These are phyloP conservation scores for Acanthosepion pharaonis DNA, from an alignment of 2,888 invertebrate species.

Conservation along the genomic window DNA sequence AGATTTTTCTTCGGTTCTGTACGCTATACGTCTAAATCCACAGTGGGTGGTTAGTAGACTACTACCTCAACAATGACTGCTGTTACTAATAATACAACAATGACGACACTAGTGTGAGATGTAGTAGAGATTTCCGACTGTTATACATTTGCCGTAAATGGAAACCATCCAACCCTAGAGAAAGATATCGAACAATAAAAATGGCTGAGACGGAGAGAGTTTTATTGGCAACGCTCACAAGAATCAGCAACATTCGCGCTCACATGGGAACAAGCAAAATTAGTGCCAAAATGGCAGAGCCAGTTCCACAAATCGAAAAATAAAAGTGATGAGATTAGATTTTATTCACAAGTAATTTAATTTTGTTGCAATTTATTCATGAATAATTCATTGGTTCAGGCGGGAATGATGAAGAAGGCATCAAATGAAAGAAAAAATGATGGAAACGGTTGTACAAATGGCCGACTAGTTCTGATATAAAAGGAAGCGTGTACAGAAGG, in stretches of 20 bases:
- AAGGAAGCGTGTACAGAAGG: background rate
- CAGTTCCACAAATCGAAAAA: background rate
- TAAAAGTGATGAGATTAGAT: slow-evolving; percentile 9
- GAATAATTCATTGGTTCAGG: background rate
- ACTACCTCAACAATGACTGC: too few relatives aligned
- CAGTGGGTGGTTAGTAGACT: too few relatives aligned
- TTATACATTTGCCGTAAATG: background rate
- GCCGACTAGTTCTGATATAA: background rate
- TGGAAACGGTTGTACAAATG: background rate
- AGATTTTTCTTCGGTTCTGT: too few relatives aligned
- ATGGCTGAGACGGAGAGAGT: background rate
- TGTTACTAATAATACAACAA: too few relatives aligned
- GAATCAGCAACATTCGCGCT: background rate
- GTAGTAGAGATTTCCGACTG: background rate
- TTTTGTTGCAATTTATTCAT: background rate
- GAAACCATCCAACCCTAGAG: background rate
- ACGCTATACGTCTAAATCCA: too few relatives aligned
- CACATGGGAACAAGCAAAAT: background rate
- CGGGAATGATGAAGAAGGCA: background rate
- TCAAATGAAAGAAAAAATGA: background rate
- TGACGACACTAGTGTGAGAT: background rate
- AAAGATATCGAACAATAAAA: background rate
- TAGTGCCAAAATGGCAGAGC: background rate
- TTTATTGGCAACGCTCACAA: background rate
- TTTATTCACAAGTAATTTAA: background rate